Conservation (phyloP, 2,113 vertebrate genomes). For the Lagopus leucura region DNA sequence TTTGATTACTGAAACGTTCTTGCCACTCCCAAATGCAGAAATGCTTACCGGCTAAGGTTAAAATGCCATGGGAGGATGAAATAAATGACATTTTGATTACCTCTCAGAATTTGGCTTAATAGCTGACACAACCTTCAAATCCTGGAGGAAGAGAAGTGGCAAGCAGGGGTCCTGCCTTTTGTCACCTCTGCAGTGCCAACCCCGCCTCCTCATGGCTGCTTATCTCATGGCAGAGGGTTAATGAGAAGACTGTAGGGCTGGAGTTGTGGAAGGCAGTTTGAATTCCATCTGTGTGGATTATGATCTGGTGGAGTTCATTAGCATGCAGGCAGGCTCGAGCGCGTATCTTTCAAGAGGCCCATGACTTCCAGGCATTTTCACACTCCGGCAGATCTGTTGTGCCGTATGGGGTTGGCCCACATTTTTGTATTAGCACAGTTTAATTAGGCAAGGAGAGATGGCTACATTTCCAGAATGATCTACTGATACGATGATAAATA, state of each 20-base stretch:
- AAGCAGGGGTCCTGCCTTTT: not conserved
- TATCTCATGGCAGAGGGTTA: slow-evolving; percentile 11
- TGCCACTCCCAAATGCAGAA: slow-evolving; percentile 43
- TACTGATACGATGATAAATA: not conserved
- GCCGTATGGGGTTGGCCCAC: not conserved
- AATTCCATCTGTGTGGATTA: slow-evolving; percentile 48
- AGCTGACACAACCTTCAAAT: slow-evolving; percentile 5
- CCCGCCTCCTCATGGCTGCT: not conserved
- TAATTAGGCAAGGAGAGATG: slow-evolving; percentile 19
- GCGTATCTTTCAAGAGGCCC: slow-evolving; percentile 1
- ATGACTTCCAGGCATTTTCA: slow-evolving; percentile 18
- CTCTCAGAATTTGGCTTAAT: not conserved
- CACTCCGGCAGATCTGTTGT: not conserved
- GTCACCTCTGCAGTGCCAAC: not conserved
- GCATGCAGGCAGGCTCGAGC: not conserved
- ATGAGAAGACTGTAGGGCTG: slow-evolving; percentile 40
- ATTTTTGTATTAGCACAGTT: slow-evolving; percentile 3
- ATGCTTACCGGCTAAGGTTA: slow-evolving; percentile 21
- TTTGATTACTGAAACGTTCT: slow-evolving; percentile 13
- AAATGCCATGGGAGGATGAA: not conserved
- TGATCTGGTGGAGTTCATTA: not conserved
- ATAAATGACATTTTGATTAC: slow-evolving; percentile 8
- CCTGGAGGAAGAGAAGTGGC: not conserved
- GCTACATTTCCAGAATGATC: slow-evolving; percentile 23
- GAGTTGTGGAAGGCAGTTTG: slow-evolving; percentile 43